A percentile compares a stretch with the other conserved stretches of the same genome.
Conservation (phyloP, 2,797 vertebrate genomes). For the Phaenicophaeus curvirostris region DNA sequence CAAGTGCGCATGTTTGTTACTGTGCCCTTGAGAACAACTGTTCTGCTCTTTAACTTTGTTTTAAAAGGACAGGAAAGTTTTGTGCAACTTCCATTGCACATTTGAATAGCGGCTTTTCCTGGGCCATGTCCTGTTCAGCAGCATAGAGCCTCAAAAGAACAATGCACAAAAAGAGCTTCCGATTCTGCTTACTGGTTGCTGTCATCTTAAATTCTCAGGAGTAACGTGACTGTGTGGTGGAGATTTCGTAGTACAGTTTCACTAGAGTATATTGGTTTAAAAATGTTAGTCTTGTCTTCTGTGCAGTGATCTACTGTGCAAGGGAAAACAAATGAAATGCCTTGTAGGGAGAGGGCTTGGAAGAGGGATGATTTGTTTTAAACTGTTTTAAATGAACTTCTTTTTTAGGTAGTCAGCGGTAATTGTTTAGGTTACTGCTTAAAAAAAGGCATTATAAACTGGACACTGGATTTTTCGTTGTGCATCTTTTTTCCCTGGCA, state of each 20-base stretch:
- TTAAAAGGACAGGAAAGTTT: not conserved
- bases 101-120: not conserved
- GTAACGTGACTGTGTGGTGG: not conserved
- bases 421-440: not conserved
- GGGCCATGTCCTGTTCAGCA: not conserved
- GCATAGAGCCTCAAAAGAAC: not conserved
- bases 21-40: not conserved
- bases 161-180: not conserved
- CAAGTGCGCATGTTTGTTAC: not conserved
- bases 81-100: not conserved
- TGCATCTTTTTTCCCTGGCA: not conserved
- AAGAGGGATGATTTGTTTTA: not conserved
- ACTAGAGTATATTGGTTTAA: not conserved
- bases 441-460: not conserved
- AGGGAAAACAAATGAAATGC: not conserved
- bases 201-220: not conserved
- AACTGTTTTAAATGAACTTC: not conserved
- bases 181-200: not conserved
- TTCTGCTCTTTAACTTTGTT: constrained; percentile 20
- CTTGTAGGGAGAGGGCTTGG: not conserved
- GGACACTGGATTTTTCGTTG: not conserved
- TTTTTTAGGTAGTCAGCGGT: not conserved
- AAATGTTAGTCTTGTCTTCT: not conserved
- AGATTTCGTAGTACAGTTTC: not conserved
- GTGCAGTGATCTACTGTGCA: not conserved